Evolutionary conservation across 2,797 vertebrate species (phyloP).

Genomic region (Decapterus maruadsi): DNA sequence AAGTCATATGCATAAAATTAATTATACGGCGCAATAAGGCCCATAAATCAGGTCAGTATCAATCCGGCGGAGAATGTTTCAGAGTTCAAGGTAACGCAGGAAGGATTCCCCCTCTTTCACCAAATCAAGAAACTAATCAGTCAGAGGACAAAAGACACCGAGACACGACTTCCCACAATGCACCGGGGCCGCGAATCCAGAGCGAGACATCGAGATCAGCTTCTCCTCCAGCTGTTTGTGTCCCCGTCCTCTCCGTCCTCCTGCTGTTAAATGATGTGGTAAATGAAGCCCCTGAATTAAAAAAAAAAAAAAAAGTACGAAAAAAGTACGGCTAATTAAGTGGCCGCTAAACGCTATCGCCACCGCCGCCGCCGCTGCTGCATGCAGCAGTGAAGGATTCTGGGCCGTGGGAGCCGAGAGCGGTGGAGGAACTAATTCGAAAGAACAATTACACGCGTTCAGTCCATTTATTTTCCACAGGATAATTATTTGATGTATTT

Average conservation of each 20-base stretch:
- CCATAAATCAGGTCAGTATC: conserved; percentile 94
- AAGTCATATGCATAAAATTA: conserved; percentile 98
- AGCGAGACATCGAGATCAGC: conserved; percentile 42
- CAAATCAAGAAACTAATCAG: conserved; percentile 79
- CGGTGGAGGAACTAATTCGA: conserved; percentile 55
- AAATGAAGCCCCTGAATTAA: neutral
- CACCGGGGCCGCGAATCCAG: conserved; percentile 23
- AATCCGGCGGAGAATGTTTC: conserved; percentile 89
- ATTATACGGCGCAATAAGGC: conserved; percentile 90
- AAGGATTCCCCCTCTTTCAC: conserved; percentile 62
- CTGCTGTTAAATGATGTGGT: conserved; percentile 12
- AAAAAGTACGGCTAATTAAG: conserved; percentile 5
- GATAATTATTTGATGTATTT: conserved; percentile 83
- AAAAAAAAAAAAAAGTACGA: too few species aligned
- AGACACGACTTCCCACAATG: conserved; percentile 41
- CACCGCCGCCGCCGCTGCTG: neutral
- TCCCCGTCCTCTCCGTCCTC: neutral
- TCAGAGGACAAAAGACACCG: conserved; percentile 60
- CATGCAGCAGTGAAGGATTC: conserved; percentile 1
- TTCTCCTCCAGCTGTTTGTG: conserved; percentile 41
- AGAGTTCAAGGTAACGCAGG: conserved; percentile 82
- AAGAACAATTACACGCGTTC: conserved; percentile 72
- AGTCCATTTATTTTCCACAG: conserved; percentile 77
- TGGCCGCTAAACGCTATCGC: neutral
- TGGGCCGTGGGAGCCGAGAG: conserved; percentile 8